phyloP scores from a whole-genome alignment of 2,797 vertebrate species.

The Ispidina lecontei region DNA sequence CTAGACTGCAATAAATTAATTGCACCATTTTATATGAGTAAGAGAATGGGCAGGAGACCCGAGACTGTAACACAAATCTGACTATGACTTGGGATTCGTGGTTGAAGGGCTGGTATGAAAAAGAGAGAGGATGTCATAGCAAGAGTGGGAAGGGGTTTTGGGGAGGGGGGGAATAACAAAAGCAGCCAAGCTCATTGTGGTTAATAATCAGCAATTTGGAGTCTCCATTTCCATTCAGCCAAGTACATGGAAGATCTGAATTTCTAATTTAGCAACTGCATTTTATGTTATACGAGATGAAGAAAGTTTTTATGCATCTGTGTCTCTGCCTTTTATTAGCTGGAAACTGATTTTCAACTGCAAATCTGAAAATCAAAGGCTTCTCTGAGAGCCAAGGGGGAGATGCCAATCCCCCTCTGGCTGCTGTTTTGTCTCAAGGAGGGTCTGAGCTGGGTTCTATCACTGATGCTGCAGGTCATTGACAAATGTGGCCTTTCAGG shows the following conservation, averaged over 20 bases:
- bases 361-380: neutral
- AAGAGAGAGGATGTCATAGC: neutral
- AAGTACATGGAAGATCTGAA: constrained; percentile 27
- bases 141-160: neutral
- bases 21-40: constrained; percentile 60
- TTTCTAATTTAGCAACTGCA: constrained; percentile 24
- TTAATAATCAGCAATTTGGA: constrained; percentile 31
- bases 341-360: neutral
- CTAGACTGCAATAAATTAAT: constrained; percentile 72
- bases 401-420: neutral
- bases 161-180: neutral
- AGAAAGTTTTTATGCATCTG: neutral
- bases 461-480: neutral
- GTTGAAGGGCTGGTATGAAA: neutral
- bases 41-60: constrained; percentile 47
- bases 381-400: neutral
- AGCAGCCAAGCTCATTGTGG: neutral
- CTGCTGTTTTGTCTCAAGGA: neutral
- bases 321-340: neutral
- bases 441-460: too few species aligned
- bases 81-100: neutral
- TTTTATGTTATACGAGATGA: neutral
- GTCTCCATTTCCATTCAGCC: constrained; percentile 11
- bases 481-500: neutral
- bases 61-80: constrained; percentile 48